A percentile compares a stretch with the other conserved stretches of the same genome.
These are phyloP conservation scores for Rhizomys pruinosus DNA, from an alignment of 2,113 vertebrate genomes.

Conservation along the genomic window DNA sequence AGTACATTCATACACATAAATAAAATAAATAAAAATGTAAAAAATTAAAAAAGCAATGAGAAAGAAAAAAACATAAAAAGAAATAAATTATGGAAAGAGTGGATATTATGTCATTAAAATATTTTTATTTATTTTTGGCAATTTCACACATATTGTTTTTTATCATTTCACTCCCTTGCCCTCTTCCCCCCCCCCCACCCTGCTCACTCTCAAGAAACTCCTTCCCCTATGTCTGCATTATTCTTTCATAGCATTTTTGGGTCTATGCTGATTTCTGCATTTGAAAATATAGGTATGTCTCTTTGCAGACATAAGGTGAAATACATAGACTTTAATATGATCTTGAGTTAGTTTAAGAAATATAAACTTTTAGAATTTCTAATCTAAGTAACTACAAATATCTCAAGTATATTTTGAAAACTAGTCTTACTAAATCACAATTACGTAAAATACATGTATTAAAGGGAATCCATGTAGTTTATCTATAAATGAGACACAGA, in stretches of 20 bases:
- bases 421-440: slow-evolving; percentile 10
- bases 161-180: too few relatives aligned
- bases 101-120: too few relatives aligned
- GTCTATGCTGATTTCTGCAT: not conserved
- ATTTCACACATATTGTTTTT: too few relatives aligned
- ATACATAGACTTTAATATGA: not conserved
- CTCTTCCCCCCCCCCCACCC: too few relatives aligned
- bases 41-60: too few relatives aligned
- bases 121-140: too few relatives aligned
- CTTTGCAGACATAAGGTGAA: not conserved
- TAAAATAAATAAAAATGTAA: too few relatives aligned
- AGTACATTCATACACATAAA: too few relatives aligned
- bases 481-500: not conserved
- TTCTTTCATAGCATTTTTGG: not conserved
- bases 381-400: slow-evolving; percentile 1
- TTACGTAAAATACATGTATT: not conserved
- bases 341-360: slow-evolving; percentile 18
- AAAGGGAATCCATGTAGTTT: not conserved
- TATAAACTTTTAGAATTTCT: slow-evolving; percentile 34
- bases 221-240: too few relatives aligned
- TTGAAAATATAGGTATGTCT: slow-evolving; percentile 16
- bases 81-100: too few relatives aligned
- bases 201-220: too few relatives aligned
- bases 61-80: too few relatives aligned
- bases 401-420: slow-evolving; percentile 40